Base-by-base conservation (phyloP, 2,888 invertebrate genomes). In the Hedya salicella region DNA sequence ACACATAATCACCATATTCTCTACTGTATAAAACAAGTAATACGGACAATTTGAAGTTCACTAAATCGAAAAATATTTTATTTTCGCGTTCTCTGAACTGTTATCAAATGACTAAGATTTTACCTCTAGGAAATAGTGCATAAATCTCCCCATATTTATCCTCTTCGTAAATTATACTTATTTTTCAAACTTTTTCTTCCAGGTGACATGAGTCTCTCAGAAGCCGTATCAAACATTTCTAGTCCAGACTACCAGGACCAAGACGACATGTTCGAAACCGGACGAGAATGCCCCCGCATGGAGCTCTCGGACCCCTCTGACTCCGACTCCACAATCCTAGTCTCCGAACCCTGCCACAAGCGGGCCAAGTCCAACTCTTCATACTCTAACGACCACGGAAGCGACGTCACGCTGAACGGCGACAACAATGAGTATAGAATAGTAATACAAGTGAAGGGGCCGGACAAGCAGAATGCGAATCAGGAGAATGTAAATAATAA, bases 201-300 rank as follows among this genome's bases (percentile, higher is more conserved):
- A 92, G 95, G 95, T 71, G 96, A 96, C 85, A 95, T 95, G 86
- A 96, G 96, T 84, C 94, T 96, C 76, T 96, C 96, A 52, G 96
- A 97, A 91, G 97, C 96, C 59, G 95, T 97, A 77, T 97, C 97
- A 73, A 97, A 97, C 92, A 97, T 97, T 88, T 96, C 96, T 75
- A 97, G 96, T 92, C 97, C 97, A 44, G 97, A 97, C 88, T 97
- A 96, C 91, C 96, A 96, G 87, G 97, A 97, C 86, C 96, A 96
- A 83, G 96, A 96, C 89, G 95, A 96, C 92, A 96, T 95, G 85
- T 95, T 96, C 80, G 94, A 96, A 71, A 95, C 95, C 76, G 95
- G 95, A 62, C 94, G 96, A 75, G 96, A 97, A 86, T 94, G 96
- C 82, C 95, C 96, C 75, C 89, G 94, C 54, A 97, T 97, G 96